These are phyloP conservation scores for Enteromius radiatus DNA, from an alignment of 2,797 vertebrate species.

Conservation along the genomic window DNA sequence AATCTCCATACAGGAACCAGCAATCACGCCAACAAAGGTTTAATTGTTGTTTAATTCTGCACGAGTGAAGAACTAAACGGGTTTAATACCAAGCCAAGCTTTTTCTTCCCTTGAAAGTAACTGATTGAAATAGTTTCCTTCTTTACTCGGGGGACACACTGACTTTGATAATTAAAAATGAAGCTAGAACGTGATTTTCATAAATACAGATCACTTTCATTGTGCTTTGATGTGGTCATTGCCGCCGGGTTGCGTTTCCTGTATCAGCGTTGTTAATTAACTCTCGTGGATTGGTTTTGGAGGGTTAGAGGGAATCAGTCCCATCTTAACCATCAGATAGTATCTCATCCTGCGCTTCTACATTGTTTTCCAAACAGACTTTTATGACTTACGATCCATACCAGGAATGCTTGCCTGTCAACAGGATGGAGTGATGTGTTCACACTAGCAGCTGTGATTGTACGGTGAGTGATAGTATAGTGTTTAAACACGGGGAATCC, in stretches of 20 bases:
- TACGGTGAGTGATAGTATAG: constrained; percentile 2
- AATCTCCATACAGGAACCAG: constrained; percentile 4
- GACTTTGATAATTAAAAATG: constrained; percentile 28
- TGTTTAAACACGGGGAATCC: constrained; percentile 1
- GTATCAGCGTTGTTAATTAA: constrained; percentile 1
- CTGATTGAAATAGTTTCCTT: constrained; percentile 14
- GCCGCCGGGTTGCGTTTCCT: constrained; percentile 13
- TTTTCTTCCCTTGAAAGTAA: constrained; percentile 21
- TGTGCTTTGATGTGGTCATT: constrained; percentile 32
- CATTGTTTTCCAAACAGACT: constrained; percentile 17
- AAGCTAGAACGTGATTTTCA: constrained; percentile 1
- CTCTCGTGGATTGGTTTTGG: constrained; percentile 23
- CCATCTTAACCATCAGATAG: neutral
- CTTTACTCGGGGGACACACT: neutral
- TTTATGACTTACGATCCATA: constrained; percentile 18
- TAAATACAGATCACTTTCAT: constrained; percentile 16
- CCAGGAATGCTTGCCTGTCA: constrained; percentile 19
- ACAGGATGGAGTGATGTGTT: constrained; percentile 17
- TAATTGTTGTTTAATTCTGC: constrained; percentile 15
- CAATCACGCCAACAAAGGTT: constrained; percentile 21
- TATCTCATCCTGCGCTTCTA: neutral
- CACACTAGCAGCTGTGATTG: constrained; percentile 22
- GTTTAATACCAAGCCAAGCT: neutral
- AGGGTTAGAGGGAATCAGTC: neutral
- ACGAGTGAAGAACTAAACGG: neutral